Evolutionary conservation across 2,888 invertebrate genomes (phyloP).

Genomic region (Rapana venosa): DNA sequence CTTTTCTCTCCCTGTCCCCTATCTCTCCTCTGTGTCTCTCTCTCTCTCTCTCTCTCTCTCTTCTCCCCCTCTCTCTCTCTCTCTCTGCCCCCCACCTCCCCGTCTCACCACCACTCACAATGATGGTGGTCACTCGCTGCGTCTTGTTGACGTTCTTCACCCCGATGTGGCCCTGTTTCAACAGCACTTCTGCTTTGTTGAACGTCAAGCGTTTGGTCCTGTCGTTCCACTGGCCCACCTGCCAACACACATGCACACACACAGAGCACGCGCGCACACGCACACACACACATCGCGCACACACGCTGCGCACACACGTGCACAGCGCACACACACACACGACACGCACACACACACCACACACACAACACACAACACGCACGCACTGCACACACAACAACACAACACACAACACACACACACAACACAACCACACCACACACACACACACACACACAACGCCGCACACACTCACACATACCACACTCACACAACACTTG

Average conservation of each 20-base stretch:
- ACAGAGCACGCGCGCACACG: not conserved
- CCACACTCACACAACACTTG: no score
- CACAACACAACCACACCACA: no score
- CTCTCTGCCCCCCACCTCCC: not conserved
- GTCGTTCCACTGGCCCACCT: conserved; percentile 56
- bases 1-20: not conserved
- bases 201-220: conserved; percentile 41
- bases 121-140: conserved; percentile 68
- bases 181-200: conserved; percentile 24
- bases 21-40: no score
- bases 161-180: not conserved
- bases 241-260: not conserved
- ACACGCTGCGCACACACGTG: no score
- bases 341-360: no score
- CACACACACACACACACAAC: no score
- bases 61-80: not conserved
- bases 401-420: no score
- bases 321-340: no score
- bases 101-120: conserved; percentile 56
- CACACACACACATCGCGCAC: not conserved
- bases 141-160: conserved; percentile 56
- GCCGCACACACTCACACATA: no score
- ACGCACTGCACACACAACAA: no score
- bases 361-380: no score
- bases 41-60: not conserved